Evolutionary conservation across 2,113 vertebrate genomes (phyloP), one percentile per base, ranked within the genome.

Genomic region (Engraulis encrasicolus): DNA sequence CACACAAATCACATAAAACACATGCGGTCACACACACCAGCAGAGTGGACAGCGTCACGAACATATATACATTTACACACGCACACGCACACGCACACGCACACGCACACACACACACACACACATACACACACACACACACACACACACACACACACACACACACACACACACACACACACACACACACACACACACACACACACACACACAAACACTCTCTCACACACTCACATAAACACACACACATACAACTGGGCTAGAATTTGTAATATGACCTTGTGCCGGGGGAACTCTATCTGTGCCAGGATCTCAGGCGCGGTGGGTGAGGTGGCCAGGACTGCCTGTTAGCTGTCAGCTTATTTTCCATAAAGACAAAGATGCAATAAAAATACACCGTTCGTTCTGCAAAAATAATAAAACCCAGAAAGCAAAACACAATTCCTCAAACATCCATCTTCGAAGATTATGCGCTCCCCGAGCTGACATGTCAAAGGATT

Each of bases 291-390:
- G 86, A 91, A 87, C 88, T 90, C 77, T 85, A 91, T 91, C 85
- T 83, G 80, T 87, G 86, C 82, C 85, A 89, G 86, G 81, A 88
- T 91, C 89, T 92, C 88, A 90, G 90, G 90, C 91, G 90, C 90
- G 91, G 91, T 89, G 91, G 90, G 89, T 92, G 91, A 93, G 91
- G 89, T 89, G 88, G 90, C 87, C 87, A 90, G 86, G 84, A 85
- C 85, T 87, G 86, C 87, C 86, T 83, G 91, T 85, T 81, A 85
- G 87, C 87, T 90, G 92, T 92, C 89, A 86, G 84, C 89, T 89
- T 91, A 86, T 91, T 92, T 90, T 89, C 90, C 83, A 81, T 86
- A 89, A 92, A 90, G 87, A 90, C 91, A 90, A 93, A 74, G 92
- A 93, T 90, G 86, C 84, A 90, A 85, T 85, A 86, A 88, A 92